Base-by-base conservation (phyloP, 1,140 invertebrate species). In the Zophobas atratus region DNA sequence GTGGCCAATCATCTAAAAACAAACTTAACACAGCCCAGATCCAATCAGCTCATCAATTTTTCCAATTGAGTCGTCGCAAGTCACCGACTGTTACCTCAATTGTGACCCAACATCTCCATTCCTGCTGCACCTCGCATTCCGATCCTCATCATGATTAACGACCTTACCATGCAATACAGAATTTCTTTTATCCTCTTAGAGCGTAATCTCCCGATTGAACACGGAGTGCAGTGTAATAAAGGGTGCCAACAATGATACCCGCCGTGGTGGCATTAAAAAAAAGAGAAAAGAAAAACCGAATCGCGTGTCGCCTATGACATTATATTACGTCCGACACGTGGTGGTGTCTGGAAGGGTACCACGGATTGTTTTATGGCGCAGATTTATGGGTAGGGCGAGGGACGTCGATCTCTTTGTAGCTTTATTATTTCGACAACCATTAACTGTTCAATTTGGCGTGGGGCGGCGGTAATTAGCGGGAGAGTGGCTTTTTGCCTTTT, bases 351-450 rank as follows among this genome's bases (percentile, higher is more conserved):
- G 33, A 55, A 55, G 33, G 20, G 53, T 34, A 55, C 53, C 20
- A 33, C 5, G 35, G 53, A 55, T 55, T 55, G 53, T 55, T 55
- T 55, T 55, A 55, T 34, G 35, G 32, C 53, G 53, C 53, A 55
- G 53, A 55, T 55, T 55, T 55, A 55, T 55, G 53, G 35, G 32
- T 8, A 55, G 53, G 53, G 53, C 49, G 49, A 51, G 3, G 2
- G 32, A 20, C 6, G 49, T n/a, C 2, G 53, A 34, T 32, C 35
- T 55, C 53, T 6, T 34, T 55, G 8, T 55, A 55, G 33, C 53
- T 55, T 55, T 55, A 55, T 55, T 34, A 55, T 34, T 34, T 55
- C 53, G 35, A 55, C 53, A 55, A 34, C 53, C 53, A 55, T 55
- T 55, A 55, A 34, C 32, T 55, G 35, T 55, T 55, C 53, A 55